Evolutionary conservation across 2,888 invertebrate genomes (phyloP), one percentile per base, ranked within the genome.

Genomic region (Hemicrepidius hirtus): DNA sequence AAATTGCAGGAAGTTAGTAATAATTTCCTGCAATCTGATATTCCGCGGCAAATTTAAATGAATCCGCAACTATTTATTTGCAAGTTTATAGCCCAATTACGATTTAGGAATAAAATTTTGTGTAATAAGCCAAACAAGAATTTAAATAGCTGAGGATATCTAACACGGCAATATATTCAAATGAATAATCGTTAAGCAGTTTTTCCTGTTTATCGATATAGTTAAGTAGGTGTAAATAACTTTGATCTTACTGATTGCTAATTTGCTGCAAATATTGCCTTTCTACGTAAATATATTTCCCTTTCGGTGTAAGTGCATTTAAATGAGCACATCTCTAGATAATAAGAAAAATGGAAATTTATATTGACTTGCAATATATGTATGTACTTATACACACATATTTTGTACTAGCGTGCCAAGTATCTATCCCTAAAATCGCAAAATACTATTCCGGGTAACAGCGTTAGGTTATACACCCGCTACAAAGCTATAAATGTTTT

Each of bases 281-380:
- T 7, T 37, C 10, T 3, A 60, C 4, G 4, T 57, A 57, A 57
- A 66, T 57, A 66, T 24, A 28, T n/a, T 12, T 21, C 40, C 24
- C 53, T 50, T 50, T 35, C 24, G 37, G 49, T 21, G 55, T 55
- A 69, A 63, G 32, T 37, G 71, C 60, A 71, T 71, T 60, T 66
- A 66, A 71, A 71, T 60, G 71, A 65, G 71, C 65, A 46, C 71
- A 66, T 71, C 71, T 66, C 65, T 66, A 71, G 65, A 60, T 71
- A 53, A 66, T 53, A 66, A 28, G n/a, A 71, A 71, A 66, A 71
- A 71, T 71, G 41, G 66, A 50, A 65, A 66, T 71, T 71, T 71
- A 71, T 71, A 50, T 59, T 46, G 41, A 60, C 71, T 66, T 24
- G 7, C 18, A 4, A 16, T 35, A 28, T 66, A 60, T 44, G 57